Conservation (phyloP, 2,113 vertebrate species). For the Numenius arquata region DNA sequence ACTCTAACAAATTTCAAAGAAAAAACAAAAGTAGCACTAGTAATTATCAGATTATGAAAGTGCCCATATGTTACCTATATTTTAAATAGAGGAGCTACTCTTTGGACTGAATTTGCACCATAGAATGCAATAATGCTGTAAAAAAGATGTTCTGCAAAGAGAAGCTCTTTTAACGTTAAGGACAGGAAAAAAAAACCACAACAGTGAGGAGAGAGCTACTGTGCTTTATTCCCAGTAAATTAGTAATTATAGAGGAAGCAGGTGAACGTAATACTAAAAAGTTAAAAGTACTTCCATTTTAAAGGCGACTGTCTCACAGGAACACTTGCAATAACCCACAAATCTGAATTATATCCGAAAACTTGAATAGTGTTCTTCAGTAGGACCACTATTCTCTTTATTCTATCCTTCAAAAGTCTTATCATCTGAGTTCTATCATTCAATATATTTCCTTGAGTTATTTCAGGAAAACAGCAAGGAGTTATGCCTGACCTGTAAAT, state of each 20-base stretch:
- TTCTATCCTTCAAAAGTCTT: background rate
- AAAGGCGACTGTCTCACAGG: background rate
- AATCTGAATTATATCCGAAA: background rate
- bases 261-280: background rate
- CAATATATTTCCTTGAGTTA: background rate
- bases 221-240: background rate
- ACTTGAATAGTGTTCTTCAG: background rate
- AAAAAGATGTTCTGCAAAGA: background rate
- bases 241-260: background rate
- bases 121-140: background rate
- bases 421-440: background rate
- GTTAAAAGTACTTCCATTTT: background rate
- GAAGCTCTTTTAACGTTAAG: background rate
- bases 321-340: background rate
- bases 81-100: background rate
- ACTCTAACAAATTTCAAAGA: background rate
- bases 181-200: background rate
- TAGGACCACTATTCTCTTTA: background rate
- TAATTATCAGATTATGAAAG: background rate
- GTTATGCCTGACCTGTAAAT: background rate
- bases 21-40: background rate
- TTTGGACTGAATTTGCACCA: background rate
- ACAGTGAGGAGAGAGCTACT: background rate
- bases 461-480: background rate
- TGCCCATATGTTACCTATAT: background rate